Base-by-base conservation (phyloP, 1,140 invertebrate genomes). In the Drosophila navojoa region DNA sequence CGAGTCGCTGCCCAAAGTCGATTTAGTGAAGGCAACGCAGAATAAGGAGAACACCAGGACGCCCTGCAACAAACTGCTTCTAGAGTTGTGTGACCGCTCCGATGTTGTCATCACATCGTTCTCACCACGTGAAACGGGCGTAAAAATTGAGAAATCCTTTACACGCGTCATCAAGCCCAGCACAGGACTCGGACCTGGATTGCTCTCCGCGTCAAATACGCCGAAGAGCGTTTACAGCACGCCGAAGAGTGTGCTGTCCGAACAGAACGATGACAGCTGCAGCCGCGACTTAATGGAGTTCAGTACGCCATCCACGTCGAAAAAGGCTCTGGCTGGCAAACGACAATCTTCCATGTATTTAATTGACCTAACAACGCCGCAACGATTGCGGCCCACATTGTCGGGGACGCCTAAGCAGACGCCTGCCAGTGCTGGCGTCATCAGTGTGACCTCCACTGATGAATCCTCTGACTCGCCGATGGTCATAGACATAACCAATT, bases 141-240 rank as follows among this genome's bases (percentile, higher is more conserved):
- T 91, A 5, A 76, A 74, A 32, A 74, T 78, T 49, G 87, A 91
- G 57, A 91, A 90, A 57, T 90, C 90, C 0, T 91, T 91, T 42
- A 77, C 84, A 13, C 71, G 78, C 16, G 50, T 91, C 0, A 11
- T 78, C 0, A 90, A 76, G 29, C 90, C 90, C 2, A 61, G 25
- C 0, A 44, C 44, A 15, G 44, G 45, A 19, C 5, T 60, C 7
- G 44, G 45, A 15, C 3, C 55, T 4, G 49, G 42, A 29, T 3
- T 66, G 19, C 6, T 55, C 7, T 55, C 64, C 10, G 25, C 44
- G 6, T 15, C 74, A 6, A 54, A 52, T 9, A 91, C 90, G 5
- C 90, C 90, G 0, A 91, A 79, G 47, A 91, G 90, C 42, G 77
- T 82, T 10, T 89, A 91, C 44, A 87, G 84, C 49, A 91, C 90